phyloP scores from a whole-genome alignment of 1,140 invertebrate genomes.

The Drosophila tani region DNA sequence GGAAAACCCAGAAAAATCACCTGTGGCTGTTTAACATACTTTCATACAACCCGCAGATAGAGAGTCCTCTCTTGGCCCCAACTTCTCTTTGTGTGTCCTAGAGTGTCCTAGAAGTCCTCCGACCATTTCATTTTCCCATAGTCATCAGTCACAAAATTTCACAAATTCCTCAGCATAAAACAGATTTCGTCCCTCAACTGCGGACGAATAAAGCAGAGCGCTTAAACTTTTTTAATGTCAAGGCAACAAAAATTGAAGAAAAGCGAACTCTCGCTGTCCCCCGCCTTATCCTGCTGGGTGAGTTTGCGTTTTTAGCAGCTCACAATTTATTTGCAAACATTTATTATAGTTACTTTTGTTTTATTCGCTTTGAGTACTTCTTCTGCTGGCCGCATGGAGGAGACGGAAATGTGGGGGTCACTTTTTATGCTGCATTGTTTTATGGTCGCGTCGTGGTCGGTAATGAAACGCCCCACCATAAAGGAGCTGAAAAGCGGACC shows the following conservation, averaged over 20 bases:
- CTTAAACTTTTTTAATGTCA: conserved; percentile 76
- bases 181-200: conserved; percentile 65
- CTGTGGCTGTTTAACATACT: conserved; percentile 1
- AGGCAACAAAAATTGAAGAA: conserved; percentile 56
- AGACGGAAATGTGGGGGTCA: conserved; percentile 18
- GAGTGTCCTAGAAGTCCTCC: conserved; percentile 10
- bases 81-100: background rate
- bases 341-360: conserved; percentile 83
- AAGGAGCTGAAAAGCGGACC: conserved; percentile 23
- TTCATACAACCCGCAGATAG: background rate
- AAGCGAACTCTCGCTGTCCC: conserved; percentile 17
- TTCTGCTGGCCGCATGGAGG: conserved; percentile 44
- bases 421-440: conserved; percentile 79
- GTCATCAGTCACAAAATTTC: conserved; percentile 74
- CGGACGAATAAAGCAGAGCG: conserved; percentile 53
- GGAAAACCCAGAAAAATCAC: background rate
- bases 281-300: background rate
- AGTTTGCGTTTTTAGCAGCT: conserved; percentile 60
- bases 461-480: conserved; percentile 52
- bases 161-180: conserved; percentile 75
- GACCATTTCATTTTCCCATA: conserved; percentile 26
- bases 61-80: background rate
- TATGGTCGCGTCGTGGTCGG: conserved; percentile 67
- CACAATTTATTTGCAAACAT: conserved; percentile 81
- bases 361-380: conserved; percentile 75